phyloP scores from a whole-genome alignment of 2,888 invertebrate genomes.

The Nebria salina region DNA sequence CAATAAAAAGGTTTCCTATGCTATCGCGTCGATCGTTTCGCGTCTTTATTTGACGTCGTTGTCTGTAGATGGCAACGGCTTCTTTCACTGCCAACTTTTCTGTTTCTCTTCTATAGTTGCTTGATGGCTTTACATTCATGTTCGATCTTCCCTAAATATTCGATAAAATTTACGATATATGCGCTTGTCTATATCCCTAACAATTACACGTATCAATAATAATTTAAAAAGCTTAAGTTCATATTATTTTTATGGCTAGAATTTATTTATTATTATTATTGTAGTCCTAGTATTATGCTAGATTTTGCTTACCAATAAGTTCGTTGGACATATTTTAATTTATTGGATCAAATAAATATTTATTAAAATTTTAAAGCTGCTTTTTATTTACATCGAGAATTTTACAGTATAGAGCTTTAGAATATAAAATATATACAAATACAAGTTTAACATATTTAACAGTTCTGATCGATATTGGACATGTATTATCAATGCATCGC shows the following conservation, averaged over 20 bases:
- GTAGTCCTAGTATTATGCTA: no score
- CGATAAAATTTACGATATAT: slow-evolving; percentile 39
- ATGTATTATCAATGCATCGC: background rate
- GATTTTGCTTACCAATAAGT: no score
- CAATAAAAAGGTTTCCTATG: slow-evolving; percentile 38
- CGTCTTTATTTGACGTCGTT: background rate
- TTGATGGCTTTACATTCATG: slow-evolving; percentile 3
- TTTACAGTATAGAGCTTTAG: no score
- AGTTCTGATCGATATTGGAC: no score
- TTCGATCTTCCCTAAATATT: slow-evolving; percentile 26
- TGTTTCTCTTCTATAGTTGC: background rate
- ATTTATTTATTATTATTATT: no score
- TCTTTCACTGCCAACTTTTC: background rate
- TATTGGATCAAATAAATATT: no score
- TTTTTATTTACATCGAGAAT: no score
- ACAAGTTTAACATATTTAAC: no score
- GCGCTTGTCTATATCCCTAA: slow-evolving; percentile 11
- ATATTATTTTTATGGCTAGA: no score
- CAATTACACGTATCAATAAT: background rate
- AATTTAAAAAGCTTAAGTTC: background rate
- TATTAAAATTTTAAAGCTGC: no score
- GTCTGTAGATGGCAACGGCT: background rate
- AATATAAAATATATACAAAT: no score
- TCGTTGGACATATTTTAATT: no score
- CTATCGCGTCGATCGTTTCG: background rate